These are phyloP conservation scores for Herminia tarsipennalis DNA, from an alignment of 2,888 invertebrate species.

Conservation along the genomic window DNA sequence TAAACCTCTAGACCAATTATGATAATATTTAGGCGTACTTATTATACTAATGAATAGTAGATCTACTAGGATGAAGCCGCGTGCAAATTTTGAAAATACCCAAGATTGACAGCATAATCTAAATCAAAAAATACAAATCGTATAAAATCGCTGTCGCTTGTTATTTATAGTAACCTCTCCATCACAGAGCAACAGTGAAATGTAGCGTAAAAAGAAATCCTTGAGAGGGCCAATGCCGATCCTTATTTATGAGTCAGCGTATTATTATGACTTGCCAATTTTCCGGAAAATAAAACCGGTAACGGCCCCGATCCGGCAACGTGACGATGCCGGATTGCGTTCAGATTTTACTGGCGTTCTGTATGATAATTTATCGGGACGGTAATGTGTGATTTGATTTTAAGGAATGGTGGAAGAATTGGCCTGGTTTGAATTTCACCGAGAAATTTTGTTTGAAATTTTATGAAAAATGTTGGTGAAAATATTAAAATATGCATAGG, in stretches of 20 bases:
- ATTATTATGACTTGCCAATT: slow-evolving; percentile 84
- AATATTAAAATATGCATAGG: too few relatives aligned
- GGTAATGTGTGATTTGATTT: slow-evolving; percentile 46
- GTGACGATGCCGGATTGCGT: slow-evolving; percentile 65
- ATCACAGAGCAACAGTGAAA: slow-evolving; percentile 68
- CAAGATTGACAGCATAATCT: too few relatives aligned
- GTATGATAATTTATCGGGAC: slow-evolving; percentile 64
- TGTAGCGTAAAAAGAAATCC: slow-evolving; percentile 81
- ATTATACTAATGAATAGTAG: too few relatives aligned
- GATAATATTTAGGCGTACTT: too few relatives aligned
- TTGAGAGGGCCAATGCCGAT: slow-evolving; percentile 79
- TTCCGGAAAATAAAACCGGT: slow-evolving; percentile 81
- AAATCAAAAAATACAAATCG: too few relatives aligned
- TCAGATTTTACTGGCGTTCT: slow-evolving; percentile 67
- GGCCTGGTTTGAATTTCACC: slow-evolving; percentile 2
- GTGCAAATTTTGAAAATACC: too few relatives aligned
- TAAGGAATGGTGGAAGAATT: slow-evolving; percentile 28
- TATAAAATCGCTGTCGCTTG: slow-evolving; percentile 25
- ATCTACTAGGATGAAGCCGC: too few relatives aligned
- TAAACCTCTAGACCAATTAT: too few relatives aligned
- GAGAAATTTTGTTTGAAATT: background rate
- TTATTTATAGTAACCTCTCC: slow-evolving; percentile 21
- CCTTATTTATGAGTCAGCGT: slow-evolving; percentile 83
- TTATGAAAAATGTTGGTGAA: background rate
- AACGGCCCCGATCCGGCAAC: slow-evolving; percentile 59